Conservation (phyloP, 2,888 invertebrate species). For the Philereme vetulata region DNA sequence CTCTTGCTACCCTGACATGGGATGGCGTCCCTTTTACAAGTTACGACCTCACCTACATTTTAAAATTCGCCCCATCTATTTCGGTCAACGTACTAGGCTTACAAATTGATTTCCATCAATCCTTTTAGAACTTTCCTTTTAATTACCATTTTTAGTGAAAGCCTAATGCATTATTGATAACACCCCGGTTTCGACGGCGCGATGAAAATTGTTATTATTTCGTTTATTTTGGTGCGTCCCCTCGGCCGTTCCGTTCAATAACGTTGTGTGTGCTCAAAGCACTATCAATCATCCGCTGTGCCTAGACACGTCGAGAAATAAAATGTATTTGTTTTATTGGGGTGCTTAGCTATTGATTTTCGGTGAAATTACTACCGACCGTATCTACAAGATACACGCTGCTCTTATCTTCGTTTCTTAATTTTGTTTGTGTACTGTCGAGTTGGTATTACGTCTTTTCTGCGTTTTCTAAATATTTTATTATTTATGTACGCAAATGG, state of each 20-base stretch:
- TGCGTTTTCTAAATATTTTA: background rate
- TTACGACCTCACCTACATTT: constrained; percentile 26
- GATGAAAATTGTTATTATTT: constrained; percentile 62
- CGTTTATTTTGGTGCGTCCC: constrained; percentile 53
- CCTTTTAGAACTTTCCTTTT: constrained; percentile 44
- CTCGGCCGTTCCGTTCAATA: constrained; percentile 65
- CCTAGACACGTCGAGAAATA: constrained; percentile 71
- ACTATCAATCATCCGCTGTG: constrained; percentile 77
- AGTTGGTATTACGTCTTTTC: constrained; percentile 5
- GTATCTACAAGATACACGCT: constrained; percentile 44
- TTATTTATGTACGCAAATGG: background rate
- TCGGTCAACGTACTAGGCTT: constrained; percentile 15
- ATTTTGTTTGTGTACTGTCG: constrained; percentile 25
- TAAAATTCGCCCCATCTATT: constrained; percentile 30
- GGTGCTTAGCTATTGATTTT: constrained; percentile 73
- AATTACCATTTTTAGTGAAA: constrained; percentile 45
- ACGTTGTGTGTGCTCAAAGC: constrained; percentile 73
- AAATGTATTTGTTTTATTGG: constrained; percentile 74
- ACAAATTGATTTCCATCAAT: constrained; percentile 44
- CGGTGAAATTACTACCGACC: constrained; percentile 57
- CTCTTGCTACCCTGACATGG: constrained; percentile 31
- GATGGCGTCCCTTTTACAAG: constrained; percentile 22
- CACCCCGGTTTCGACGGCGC: constrained; percentile 42
- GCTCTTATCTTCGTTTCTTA: constrained; percentile 3
- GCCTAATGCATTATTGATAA: constrained; percentile 61